Percentiles rank a stretch among this genome's conserved stretches.
Evolutionary conservation across 2,888 invertebrate genomes (phyloP).

Genomic region (Nymphalis polychloros): DNA sequence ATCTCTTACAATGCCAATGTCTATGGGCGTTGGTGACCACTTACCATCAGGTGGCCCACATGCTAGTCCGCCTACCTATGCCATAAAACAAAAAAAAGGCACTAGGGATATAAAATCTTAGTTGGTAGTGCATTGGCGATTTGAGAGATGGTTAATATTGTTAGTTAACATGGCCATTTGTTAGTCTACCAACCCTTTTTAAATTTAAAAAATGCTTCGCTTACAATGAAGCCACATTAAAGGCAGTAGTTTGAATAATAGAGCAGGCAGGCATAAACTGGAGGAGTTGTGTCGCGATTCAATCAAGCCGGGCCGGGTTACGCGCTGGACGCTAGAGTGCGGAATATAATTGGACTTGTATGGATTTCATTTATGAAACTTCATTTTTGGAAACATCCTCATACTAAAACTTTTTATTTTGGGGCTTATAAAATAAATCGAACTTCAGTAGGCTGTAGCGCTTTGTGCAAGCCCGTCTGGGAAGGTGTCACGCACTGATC

Average conservation of each 20-base stretch:
- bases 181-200: too few species aligned
- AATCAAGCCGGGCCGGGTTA: slow-evolving; percentile 28
- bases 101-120: too few species aligned
- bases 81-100: too few species aligned
- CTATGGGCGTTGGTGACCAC: too few species aligned
- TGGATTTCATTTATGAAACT: neutral
- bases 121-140: neutral
- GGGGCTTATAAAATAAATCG: neutral
- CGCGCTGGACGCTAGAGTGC: slow-evolving; percentile 11
- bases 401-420: neutral
- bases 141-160: too few species aligned
- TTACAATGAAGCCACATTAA: neutral
- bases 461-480: too few species aligned
- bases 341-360: slow-evolving; percentile 20
- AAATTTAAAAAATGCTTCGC: neutral
- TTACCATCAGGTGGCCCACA: too few species aligned
- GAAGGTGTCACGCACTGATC: too few species aligned
- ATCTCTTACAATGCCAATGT: too few species aligned
- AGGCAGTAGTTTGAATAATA: slow-evolving; percentile 28
- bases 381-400: slow-evolving; percentile 6
- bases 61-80: too few species aligned
- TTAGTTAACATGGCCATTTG: too few species aligned
- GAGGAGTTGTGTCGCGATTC: slow-evolving; percentile 30
- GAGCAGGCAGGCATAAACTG: slow-evolving; percentile 28
- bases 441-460: too few species aligned